Evolutionary conservation across 2,113 vertebrate species (phyloP).

Genomic region (Antidorcas marsupialis): DNA sequence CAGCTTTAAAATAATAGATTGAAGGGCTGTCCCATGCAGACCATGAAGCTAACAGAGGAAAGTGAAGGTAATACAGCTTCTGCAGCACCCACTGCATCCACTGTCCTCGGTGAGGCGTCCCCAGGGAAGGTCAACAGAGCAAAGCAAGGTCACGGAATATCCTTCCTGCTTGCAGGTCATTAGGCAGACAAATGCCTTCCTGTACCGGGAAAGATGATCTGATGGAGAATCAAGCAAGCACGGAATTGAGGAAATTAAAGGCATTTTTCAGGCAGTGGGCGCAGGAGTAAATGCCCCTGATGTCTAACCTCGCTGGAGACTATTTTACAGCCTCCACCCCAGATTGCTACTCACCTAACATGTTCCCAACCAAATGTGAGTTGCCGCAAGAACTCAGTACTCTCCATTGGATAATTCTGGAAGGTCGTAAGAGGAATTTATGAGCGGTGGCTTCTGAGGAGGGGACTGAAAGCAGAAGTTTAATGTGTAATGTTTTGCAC

Average conservation of each 20-base stretch:
- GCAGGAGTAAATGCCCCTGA: background rate
- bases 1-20: background rate
- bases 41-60: background rate
- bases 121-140: slow-evolving; percentile 10
- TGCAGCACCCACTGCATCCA: background rate
- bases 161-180: slow-evolving; percentile 35
- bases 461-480: background rate
- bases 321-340: slow-evolving; percentile 6
- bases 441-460: background rate
- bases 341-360: background rate
- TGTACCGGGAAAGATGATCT: slow-evolving; percentile 3
- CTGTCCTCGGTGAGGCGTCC: background rate
- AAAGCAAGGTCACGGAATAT: slow-evolving; percentile 6
- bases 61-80: background rate
- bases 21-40: background rate
- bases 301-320: background rate
- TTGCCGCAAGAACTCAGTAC: background rate
- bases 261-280: background rate
- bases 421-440: background rate
- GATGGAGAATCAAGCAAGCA: background rate
- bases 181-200: slow-evolving; percentile 52
- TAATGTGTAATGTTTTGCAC: background rate
- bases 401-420: slow-evolving; percentile 13
- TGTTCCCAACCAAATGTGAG: background rate
- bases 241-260: slow-evolving; percentile 27